phyloP scores from a whole-genome alignment of 2,888 invertebrate species.

The Platerodrilus igneus region DNA sequence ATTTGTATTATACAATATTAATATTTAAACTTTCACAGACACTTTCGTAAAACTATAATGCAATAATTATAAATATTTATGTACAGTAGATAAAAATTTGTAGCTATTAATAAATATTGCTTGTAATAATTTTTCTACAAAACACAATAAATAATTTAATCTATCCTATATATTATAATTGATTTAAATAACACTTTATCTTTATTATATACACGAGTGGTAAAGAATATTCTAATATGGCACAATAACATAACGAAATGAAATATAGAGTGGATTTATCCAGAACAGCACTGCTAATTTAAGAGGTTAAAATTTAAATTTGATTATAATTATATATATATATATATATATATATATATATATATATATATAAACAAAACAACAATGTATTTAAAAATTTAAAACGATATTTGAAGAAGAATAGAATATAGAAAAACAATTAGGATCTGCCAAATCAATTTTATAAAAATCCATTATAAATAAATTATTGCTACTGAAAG shows the following conservation, averaged over 20 bases:
- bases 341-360: no score
- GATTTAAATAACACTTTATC: conserved; percentile 14
- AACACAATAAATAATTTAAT: conserved; percentile 33
- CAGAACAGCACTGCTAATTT: no score
- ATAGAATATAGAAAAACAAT: no score
- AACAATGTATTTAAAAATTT: no score
- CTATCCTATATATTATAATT: conserved; percentile 22
- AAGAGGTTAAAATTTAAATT: no score
- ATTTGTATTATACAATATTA: conserved; percentile 18
- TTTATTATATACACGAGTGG: conserved; percentile 11
- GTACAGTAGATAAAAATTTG: conserved; percentile 24
- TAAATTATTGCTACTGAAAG: no score
- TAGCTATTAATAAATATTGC: conserved; percentile 36
- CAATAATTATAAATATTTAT: conserved; percentile 20
- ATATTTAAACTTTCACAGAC: conserved; percentile 23
- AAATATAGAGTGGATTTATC: no score
- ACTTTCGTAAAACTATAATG: conserved; percentile 19
- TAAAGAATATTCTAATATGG: conserved; percentile 19
- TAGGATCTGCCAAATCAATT: no score
- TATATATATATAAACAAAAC: no score
- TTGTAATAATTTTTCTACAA: conserved; percentile 24
- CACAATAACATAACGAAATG: conserved; percentile 24
- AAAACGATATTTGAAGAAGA: no score
- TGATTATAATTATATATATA: no score
- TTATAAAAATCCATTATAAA: no score